These are phyloP conservation scores for Procambarus clarkii DNA, from an alignment of 1,140 invertebrate species.

Conservation along the genomic window DNA sequence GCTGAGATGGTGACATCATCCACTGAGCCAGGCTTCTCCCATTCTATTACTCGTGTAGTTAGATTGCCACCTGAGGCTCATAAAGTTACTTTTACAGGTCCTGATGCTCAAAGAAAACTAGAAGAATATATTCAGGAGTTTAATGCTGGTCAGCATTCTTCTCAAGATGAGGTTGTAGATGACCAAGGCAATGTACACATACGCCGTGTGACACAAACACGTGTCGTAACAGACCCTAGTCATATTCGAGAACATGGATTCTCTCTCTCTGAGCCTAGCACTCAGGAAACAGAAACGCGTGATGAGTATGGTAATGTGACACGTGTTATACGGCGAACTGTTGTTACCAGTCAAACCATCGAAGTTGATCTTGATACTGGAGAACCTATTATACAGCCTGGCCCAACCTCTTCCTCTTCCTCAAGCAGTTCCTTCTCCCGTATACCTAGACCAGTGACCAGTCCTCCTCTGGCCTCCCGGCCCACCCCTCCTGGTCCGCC, in stretches of 20 bases:
- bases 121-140: conserved; percentile 78
- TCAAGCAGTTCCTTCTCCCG: conserved; percentile 53
- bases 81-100: conserved; percentile 79
- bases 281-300: conserved; percentile 53
- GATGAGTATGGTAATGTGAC: conserved; percentile 72
- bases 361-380: conserved; percentile 72
- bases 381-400: conserved; percentile 59
- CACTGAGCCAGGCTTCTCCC: conserved; percentile 65
- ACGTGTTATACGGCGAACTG: conserved; percentile 69
- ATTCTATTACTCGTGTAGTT: conserved; percentile 75
- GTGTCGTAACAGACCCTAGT: conserved; percentile 76
- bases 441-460: conserved; percentile 63
- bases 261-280: conserved; percentile 59
- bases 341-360: conserved; percentile 69
- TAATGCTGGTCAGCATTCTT: conserved; percentile 77
- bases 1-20: conserved; percentile 38
- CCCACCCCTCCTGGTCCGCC: conserved; percentile 66
- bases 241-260: conserved; percentile 72
- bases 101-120: conserved; percentile 78
- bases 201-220: conserved; percentile 77
- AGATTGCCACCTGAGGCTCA: conserved; percentile 78
- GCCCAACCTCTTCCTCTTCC: conserved; percentile 41
- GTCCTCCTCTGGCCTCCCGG: conserved; percentile 59
- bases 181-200: conserved; percentile 78
- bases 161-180: conserved; percentile 78